Evolutionary conservation across 2,888 invertebrate species (phyloP).

Genomic region (Campoletis raptor): DNA sequence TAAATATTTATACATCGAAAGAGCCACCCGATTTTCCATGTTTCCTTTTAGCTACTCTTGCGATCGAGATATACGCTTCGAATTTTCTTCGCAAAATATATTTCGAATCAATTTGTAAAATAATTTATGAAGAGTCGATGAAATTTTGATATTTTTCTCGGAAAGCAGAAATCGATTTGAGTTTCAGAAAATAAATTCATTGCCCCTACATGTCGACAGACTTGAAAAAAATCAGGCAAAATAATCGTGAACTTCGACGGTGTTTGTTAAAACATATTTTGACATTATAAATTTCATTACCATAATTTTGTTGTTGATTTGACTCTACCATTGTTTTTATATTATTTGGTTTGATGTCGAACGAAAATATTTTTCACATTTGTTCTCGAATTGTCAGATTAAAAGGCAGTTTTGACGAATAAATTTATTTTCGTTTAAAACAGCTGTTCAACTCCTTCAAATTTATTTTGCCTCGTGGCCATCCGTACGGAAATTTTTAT

Average conservation of each 20-base stretch:
- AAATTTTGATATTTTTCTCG: neutral
- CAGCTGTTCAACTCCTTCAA: neutral
- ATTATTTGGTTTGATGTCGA: neutral
- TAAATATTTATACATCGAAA: conserved; percentile 51
- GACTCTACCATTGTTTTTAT: neutral
- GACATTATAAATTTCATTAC: neutral
- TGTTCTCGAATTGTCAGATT: neutral
- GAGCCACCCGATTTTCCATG: conserved; percentile 49
- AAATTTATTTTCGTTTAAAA: neutral
- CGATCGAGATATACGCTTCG: conserved; percentile 12
- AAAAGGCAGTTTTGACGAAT: neutral
- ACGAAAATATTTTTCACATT: neutral
- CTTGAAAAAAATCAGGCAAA: neutral
- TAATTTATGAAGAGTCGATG: neutral
- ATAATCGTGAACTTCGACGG: neutral
- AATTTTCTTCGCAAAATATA: conserved; percentile 1
- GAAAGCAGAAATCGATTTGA: neutral
- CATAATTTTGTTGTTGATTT: neutral
- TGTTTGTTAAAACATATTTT: neutral
- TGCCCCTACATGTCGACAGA: neutral
- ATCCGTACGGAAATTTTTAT: neutral
- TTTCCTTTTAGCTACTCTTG: conserved; percentile 12
- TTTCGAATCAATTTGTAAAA: neutral
- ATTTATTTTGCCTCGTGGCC: neutral
- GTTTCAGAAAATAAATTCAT: neutral